Evolutionary conservation across 2,113 vertebrate species (phyloP), one percentile per base, ranked within the genome.

Genomic region (Nerophis ophidion): DNA sequence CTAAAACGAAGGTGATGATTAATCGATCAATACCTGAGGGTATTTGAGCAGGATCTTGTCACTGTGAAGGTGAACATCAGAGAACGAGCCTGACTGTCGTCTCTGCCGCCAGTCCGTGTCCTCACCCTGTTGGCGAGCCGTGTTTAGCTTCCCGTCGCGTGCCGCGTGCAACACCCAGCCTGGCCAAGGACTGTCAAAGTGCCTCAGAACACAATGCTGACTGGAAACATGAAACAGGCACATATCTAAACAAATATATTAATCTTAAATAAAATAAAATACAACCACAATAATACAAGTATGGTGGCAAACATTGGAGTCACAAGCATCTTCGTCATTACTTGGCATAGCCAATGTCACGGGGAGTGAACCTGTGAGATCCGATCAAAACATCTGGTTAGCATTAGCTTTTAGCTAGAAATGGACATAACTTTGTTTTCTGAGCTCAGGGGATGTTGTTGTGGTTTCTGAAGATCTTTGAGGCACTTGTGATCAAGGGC

Each of bases 21-120:
- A 11, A 44, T 44, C 9, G 12, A 44, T 10, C 38, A 42, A 55
- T 91, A 98, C 96, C 94, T 93, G 93, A 1, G 89, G 89, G 0
- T 78, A 84, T 80, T 93, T 88, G 68, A 97, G 84, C 53, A 88
- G 84, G 15, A 91, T 53, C 26, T 90, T 91, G 35, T 81, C 73
- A 57, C 84, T 69, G 26, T 75, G 70, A 16, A 77, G 68, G 1
- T 67, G 74, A 14, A 35, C 61, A 57, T 65, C 63, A 13, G 78
- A 61, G 54, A 71, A 66, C 8, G 36, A 7, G 7, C 64, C 72
- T 0, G 74, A 72, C 77, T 86, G 85, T 40, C 81, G 65, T 64
- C 80, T 78, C 56, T 9, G 14, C 55, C 83, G 81, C 78, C 71
- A 78, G 1, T 78, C 81, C 19, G 73, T 74, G 53, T 42, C 49